Evolutionary conservation across 1,140 invertebrate species (phyloP).

Genomic region (Aphelinus certus): DNA sequence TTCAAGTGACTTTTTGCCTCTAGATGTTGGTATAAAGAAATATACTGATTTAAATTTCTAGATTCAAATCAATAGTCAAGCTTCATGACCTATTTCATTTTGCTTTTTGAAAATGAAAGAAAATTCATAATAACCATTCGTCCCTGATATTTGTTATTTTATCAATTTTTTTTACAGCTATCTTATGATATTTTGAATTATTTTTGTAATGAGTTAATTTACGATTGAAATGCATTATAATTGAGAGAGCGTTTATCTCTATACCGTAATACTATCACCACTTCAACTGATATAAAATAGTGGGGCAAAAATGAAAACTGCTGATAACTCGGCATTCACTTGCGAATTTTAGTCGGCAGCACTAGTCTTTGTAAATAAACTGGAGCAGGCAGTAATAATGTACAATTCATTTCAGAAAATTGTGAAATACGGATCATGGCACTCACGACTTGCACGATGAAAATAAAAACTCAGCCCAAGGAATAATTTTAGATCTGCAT

Average conservation of each 20-base stretch:
- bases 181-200: too few species aligned
- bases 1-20: too few species aligned
- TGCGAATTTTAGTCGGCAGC: background rate
- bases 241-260: slow-evolving; percentile 27
- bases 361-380: slow-evolving; percentile 7
- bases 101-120: too few species aligned
- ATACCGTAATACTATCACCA: slow-evolving; percentile 24
- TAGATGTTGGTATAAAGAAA: too few species aligned
- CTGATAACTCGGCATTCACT: slow-evolving; percentile 26
- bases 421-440: slow-evolving; percentile 10
- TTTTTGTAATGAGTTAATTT: too few species aligned
- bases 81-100: too few species aligned
- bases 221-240: slow-evolving; percentile 5
- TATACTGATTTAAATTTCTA: too few species aligned
- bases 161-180: too few species aligned
- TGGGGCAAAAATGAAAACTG: slow-evolving; percentile 11
- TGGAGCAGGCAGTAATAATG: background rate
- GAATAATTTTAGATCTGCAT: background rate
- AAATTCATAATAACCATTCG: too few species aligned
- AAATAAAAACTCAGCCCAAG: background rate
- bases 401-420: slow-evolving; percentile 15
- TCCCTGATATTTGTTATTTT: too few species aligned
- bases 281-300: slow-evolving; percentile 28
- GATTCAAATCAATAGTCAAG: too few species aligned
- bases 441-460: background rate